phyloP scores from a whole-genome alignment of 23 tunicate species.

The Phallusia fumigata region DNA sequence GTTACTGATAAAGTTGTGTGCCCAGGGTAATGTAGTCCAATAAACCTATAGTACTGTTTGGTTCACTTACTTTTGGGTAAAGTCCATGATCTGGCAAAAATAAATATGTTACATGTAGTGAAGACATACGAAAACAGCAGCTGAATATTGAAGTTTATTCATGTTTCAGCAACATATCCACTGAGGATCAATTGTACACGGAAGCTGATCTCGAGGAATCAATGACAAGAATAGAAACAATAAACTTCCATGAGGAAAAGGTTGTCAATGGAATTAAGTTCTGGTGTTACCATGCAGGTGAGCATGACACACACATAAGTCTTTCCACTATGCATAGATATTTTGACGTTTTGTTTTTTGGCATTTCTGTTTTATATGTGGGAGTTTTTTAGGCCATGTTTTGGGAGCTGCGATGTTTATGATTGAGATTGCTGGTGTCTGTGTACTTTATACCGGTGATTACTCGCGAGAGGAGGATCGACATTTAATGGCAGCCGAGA shows the following conservation, averaged over 20 bases:
- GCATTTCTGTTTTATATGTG: background rate
- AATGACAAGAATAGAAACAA: constrained; percentile 92
- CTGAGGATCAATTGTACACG: constrained; percentile 85
- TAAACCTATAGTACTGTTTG: too few relatives aligned
- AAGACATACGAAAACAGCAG: too few relatives aligned
- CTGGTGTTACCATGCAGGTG: constrained; percentile 99
- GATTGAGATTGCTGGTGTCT: constrained; percentile 95
- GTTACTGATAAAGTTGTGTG: too few relatives aligned
- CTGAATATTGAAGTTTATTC: background rate
- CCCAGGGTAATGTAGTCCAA: too few relatives aligned
- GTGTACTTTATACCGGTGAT: constrained; percentile 95
- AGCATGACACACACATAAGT: background rate
- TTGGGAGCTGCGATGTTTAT: constrained; percentile 98
- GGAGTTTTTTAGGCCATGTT: constrained; percentile 51
- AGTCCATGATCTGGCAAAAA: too few relatives aligned
- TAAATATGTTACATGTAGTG: too few relatives aligned
- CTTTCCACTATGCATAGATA: too few relatives aligned
- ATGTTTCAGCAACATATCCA: constrained; percentile 77
- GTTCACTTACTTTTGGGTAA: too few relatives aligned
- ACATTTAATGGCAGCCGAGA: constrained; percentile 99
- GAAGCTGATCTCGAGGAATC: constrained; percentile 95
- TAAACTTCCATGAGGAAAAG: constrained; percentile 96
- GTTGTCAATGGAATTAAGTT: constrained; percentile 91
- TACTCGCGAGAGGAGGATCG: constrained; percentile 96
- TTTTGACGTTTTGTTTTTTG: too few relatives aligned